Evolutionary conservation across 2,113 vertebrate species (phyloP).

Genomic region (Cromileptes altivelis): DNA sequence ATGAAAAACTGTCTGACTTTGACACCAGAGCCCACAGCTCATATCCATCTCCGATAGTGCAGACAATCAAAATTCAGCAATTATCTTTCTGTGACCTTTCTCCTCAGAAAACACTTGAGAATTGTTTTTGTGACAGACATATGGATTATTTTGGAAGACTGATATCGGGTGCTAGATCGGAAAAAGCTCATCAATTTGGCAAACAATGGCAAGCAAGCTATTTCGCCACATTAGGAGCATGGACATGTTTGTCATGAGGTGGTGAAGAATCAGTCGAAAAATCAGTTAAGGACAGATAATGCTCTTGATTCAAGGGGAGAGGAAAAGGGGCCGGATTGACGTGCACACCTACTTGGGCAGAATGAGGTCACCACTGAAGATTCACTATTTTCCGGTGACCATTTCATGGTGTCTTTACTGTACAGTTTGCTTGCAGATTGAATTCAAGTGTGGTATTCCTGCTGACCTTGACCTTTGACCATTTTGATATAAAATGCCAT

Average conservation of each 20-base stretch:
- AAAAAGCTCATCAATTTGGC: neutral
- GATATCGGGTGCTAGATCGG: neutral
- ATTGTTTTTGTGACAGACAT: neutral
- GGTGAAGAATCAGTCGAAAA: neutral
- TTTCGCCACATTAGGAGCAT: neutral
- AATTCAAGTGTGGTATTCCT: neutral
- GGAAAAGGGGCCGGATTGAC: no score
- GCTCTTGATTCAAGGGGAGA: neutral
- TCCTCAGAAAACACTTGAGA: neutral
- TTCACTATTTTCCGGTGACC: neutral
- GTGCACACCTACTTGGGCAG: neutral
- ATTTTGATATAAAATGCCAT: no score
- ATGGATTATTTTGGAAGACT: neutral
- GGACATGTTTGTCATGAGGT: neutral
- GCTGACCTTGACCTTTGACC: neutral
- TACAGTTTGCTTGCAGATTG: neutral
- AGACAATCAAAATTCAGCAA: neutral
- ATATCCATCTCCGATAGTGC: fast-evolving
- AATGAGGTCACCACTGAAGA: neutral
- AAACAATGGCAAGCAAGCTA: neutral
- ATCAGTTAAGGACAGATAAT: neutral
- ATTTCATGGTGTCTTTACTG: neutral
- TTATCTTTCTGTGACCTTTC: neutral
- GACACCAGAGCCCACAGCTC: neutral
- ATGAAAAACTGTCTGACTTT: neutral